Evolutionary conservation across 2,797 vertebrate genomes (phyloP).

Genomic region (Spondyliosoma cantharus): DNA sequence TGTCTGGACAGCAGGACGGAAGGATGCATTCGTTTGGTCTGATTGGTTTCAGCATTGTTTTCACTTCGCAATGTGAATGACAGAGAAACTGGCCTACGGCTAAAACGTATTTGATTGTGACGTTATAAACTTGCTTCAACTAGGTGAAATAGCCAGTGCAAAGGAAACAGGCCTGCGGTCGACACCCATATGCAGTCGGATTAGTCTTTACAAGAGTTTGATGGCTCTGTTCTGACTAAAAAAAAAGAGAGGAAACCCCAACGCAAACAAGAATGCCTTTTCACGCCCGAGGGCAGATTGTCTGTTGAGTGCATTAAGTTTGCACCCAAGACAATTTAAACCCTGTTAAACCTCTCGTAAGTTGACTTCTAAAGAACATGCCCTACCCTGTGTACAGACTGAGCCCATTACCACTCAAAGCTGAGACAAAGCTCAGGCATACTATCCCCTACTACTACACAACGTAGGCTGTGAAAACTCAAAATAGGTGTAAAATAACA

Average conservation of each 20-base stretch:
- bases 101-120: slow-evolving; percentile 4
- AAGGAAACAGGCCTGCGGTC: background rate
- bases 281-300: slow-evolving; percentile 19
- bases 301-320: slow-evolving; percentile 36
- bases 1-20: slow-evolving; percentile 5
- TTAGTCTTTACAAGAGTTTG: background rate
- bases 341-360: slow-evolving; percentile 54
- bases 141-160: background rate
- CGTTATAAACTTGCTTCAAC: slow-evolving; percentile 5
- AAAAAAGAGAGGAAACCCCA: background rate
- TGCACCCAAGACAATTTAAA: slow-evolving; percentile 45
- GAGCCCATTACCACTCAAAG: slow-evolving; percentile 42
- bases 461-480: background rate
- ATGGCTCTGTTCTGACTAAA: background rate
- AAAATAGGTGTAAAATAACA: too few species aligned
- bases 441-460: slow-evolving; percentile 12
- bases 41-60: background rate
- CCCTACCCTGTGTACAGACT: slow-evolving; percentile 39
- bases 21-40: background rate
- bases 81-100: background rate
- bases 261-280: slow-evolving; percentile 25
- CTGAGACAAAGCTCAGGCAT: slow-evolving; percentile 26
- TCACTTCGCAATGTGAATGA: slow-evolving; percentile 20
- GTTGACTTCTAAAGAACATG: slow-evolving; percentile 48
- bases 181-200: background rate